phyloP scores from a whole-genome alignment of 2,888 invertebrate genomes.

The Nudaria mundana region DNA sequence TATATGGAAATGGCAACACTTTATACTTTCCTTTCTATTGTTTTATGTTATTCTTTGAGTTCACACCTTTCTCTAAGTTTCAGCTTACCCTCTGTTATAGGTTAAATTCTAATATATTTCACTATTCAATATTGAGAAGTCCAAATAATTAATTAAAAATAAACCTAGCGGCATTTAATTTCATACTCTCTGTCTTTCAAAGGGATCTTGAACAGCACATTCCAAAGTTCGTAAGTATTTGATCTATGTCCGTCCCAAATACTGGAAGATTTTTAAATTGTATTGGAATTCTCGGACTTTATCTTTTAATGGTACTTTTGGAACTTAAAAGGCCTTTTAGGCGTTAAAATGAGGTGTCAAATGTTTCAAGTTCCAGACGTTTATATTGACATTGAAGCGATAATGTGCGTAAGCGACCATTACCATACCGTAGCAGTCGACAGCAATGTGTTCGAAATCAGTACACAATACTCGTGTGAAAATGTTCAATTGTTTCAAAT shows the following conservation, averaged over 20 bases:
- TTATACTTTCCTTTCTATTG: no score
- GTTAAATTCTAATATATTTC: no score
- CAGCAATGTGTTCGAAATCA: slow-evolving; percentile 26
- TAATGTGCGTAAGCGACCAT: no score
- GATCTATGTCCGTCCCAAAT: slow-evolving; percentile 2
- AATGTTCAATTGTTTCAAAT: no score
- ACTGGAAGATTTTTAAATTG: slow-evolving; percentile 14
- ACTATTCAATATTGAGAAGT: no score
- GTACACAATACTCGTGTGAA: slow-evolving; percentile 16
- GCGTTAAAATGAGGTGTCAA: no score
- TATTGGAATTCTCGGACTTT: slow-evolving; percentile 5
- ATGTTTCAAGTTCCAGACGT: slow-evolving; percentile 25
- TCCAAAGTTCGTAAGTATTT: slow-evolving; percentile 2
- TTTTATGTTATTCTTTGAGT: no score
- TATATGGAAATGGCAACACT: no score
- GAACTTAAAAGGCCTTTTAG: slow-evolving; percentile 25
- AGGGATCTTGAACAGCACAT: neutral
- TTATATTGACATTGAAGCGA: slow-evolving; percentile 29
- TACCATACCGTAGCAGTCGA: slow-evolving; percentile 16
- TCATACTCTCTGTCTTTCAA: neutral
- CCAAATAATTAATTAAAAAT: neutral
- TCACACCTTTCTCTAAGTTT: no score
- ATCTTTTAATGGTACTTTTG: slow-evolving; percentile 6
- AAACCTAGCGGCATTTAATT: neutral
- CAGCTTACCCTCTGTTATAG: no score